Evolutionary conservation across 2,888 invertebrate genomes (phyloP).

Genomic region (Dasypogon diadema): DNA sequence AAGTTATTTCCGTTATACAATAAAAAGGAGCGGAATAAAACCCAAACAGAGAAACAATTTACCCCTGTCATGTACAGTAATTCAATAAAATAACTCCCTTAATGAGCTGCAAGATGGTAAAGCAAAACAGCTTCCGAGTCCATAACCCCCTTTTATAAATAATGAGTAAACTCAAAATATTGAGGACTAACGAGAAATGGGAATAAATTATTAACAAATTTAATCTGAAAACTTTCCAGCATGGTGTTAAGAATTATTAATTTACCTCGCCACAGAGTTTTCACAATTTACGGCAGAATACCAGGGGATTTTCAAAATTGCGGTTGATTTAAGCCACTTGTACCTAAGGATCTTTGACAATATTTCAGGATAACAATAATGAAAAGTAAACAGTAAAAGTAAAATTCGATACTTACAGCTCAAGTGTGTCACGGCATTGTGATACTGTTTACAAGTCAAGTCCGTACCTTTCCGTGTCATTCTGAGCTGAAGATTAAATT

Average conservation of each 20-base stretch:
- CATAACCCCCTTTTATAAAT: not conserved
- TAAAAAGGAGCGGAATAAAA: no score
- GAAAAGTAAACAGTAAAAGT: not conserved
- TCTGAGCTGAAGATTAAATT: not conserved
- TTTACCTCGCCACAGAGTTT: not conserved
- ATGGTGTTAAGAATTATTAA: not conserved
- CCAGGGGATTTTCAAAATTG: not conserved
- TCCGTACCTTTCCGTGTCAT: not conserved
- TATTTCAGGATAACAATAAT: constrained; percentile 5
- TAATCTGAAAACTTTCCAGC: not conserved
- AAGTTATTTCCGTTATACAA: no score
- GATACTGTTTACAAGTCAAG: not conserved
- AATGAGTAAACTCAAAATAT: not conserved
- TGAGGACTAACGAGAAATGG: not conserved
- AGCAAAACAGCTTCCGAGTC: no score
- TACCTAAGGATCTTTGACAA: not conserved
- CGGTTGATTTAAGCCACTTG: not conserved
- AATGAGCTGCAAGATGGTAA: no score
- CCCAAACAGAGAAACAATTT: no score
- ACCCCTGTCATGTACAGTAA: no score
- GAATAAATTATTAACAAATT: not conserved
- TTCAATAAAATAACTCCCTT: no score
- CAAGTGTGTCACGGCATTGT: not conserved
- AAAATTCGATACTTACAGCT: not conserved
- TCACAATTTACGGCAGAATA: not conserved